phyloP scores from a whole-genome alignment of 1,140 invertebrate genomes.

The Riptortus pedestris region DNA sequence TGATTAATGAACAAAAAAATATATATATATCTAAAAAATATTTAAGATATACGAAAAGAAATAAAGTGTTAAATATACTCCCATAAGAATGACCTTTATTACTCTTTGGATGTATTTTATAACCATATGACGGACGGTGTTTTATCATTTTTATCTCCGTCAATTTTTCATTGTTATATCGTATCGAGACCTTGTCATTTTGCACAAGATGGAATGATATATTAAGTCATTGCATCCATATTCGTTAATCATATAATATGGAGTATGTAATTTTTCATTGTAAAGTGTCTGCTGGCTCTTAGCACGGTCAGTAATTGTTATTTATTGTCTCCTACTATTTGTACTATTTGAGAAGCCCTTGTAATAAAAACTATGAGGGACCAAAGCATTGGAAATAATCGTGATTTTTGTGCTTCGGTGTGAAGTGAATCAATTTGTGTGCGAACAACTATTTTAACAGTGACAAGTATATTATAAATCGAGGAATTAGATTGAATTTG shows the following conservation, averaged over 20 bases:
- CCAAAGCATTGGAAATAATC: too few relatives aligned
- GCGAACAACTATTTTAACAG: too few relatives aligned
- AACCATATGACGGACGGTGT: not conserved
- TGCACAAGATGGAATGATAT: constrained; percentile 11
- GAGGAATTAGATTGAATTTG: too few relatives aligned
- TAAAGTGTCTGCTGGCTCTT: not conserved
- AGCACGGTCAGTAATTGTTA: not conserved
- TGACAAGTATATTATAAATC: too few relatives aligned
- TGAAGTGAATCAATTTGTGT: too few relatives aligned
- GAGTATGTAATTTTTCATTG: not conserved
- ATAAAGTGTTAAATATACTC: not conserved
- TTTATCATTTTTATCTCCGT: not conserved
- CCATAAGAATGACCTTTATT: not conserved
- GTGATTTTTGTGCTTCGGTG: too few relatives aligned
- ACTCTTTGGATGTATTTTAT: not conserved
- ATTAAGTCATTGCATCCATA: not conserved
- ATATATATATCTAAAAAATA: too few relatives aligned
- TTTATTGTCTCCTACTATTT: not conserved
- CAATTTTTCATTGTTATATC: not conserved
- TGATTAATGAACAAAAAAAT: not conserved
- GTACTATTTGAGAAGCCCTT: not conserved
- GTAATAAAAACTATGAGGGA: too few relatives aligned
- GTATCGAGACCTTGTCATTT: not conserved
- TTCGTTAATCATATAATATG: not conserved
- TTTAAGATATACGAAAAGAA: not conserved